Base-by-base conservation (phyloP, 2,113 vertebrate species). In the Amblyopsis rosae region DNA sequence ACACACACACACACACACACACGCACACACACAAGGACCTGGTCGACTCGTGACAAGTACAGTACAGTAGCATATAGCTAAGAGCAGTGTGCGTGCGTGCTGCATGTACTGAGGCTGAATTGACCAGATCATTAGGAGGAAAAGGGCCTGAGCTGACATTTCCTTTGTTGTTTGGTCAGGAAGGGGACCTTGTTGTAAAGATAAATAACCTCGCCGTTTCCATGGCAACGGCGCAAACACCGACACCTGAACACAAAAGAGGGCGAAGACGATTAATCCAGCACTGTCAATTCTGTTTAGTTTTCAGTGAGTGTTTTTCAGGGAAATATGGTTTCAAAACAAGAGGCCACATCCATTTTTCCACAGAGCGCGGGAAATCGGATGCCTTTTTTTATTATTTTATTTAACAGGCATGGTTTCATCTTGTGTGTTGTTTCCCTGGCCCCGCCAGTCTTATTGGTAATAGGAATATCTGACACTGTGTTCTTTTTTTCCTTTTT, bases 181-280 rank as follows among this genome's bases (percentile, higher is more conserved):
- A 87, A 94, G 90, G 85, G 90, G 86, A 89, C 91, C 88, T 92
- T 89, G 84, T 86, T 88, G 87, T 57, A 51, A 88, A 77, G 90
- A 94, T 94, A 94, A 93, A 93, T 93, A 94, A 88, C 82, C 88
- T 86, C 70, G 84, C 77, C 46, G 90, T 94, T 96, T 89, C 93
- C 92, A 95, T 93, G 89, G 92, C 86, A 94, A 94, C 92, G 75
- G 73, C 77, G 76, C 86, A 94, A 94, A 95, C 92, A 94, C 68
- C 76, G 79, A 51, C 15, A 0, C 51, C 77, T 47, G 17, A 90
- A 84, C 88, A 92, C 82, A 90, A 91, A 93, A 90, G 89, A 88
- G 82, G 35, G 80, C 81, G 82, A 80, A 54, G 82, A 90, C 86
- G 87, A 94, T 95, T 93, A 95, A 94, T 95, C 93, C 92, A 80